phyloP scores from a whole-genome alignment of 2,797 vertebrate genomes.

The Pagetopsis macropterus region DNA sequence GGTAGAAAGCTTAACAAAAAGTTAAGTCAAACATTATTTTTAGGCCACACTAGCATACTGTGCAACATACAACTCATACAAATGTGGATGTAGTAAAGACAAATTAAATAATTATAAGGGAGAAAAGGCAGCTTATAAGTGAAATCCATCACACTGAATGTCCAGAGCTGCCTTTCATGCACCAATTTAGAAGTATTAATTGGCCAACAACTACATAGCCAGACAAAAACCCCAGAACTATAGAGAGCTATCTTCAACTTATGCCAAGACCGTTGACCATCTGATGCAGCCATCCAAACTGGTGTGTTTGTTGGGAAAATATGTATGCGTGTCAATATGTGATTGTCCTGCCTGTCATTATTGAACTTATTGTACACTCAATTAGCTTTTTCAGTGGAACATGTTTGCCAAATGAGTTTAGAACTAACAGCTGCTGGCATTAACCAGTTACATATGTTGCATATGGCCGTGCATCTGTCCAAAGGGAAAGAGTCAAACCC shows the following conservation, averaged over 20 bases:
- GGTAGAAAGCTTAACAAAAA: too few relatives aligned
- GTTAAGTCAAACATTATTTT: too few relatives aligned
- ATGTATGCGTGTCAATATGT: neutral
- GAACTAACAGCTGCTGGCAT: slow-evolving; percentile 18
- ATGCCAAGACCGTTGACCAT: neutral
- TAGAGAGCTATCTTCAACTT: too few relatives aligned
- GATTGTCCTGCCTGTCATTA: neutral
- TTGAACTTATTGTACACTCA: neutral
- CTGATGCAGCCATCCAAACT: neutral
- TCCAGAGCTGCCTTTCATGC: neutral
- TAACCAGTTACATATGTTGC: slow-evolving; percentile 8
- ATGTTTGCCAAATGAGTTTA: slow-evolving; percentile 9
- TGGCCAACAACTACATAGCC: neutral
- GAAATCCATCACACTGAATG: neutral
- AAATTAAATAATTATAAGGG: neutral
- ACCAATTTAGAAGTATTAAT: neutral
- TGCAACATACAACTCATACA: neutral
- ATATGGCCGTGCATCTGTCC: neutral
- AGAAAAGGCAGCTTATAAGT: neutral
- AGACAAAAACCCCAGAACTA: neutral
- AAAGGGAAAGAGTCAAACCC: neutral
- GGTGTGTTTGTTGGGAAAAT: neutral
- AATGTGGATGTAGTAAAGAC: neutral
- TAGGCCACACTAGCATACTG: too few relatives aligned
- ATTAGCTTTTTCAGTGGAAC: slow-evolving; percentile 6